Conservation (phyloP, 2,888 invertebrate genomes). For the Suillia variegata region DNA sequence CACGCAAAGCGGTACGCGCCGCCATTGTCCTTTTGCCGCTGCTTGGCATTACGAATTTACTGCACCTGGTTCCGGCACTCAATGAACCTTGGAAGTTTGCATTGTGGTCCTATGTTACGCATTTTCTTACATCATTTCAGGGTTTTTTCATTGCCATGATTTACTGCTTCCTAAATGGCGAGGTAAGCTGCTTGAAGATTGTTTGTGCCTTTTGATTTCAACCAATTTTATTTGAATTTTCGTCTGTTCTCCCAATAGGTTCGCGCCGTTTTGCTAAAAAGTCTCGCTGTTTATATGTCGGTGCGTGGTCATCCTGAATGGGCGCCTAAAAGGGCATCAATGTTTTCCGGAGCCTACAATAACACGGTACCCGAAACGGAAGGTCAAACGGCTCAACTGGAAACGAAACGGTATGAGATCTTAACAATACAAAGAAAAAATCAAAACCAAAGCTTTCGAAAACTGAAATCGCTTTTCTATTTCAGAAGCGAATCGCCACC, state of each 20-base stretch:
- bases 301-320: conserved; percentile 60
- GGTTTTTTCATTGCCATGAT: conserved; percentile 80
- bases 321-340: conserved; percentile 57
- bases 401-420: conserved; percentile 44
- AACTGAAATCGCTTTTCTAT: not conserved
- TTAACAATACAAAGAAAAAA: too few species aligned
- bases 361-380: conserved; percentile 61
- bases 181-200: conserved; percentile 65
- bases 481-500: conserved; percentile 45
- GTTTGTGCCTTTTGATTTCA: too few species aligned
- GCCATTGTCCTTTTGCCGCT: conserved; percentile 79
- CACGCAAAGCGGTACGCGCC: conserved; percentile 80
- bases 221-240: not conserved
- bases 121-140: conserved; percentile 83
- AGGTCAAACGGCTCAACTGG: conserved; percentile 43
- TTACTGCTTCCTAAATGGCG: conserved; percentile 83
- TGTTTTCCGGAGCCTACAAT: conserved; percentile 59
- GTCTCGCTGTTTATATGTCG: conserved; percentile 61
- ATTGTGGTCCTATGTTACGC: conserved; percentile 78
- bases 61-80: conserved; percentile 75
- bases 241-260: conserved; percentile 53
- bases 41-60: conserved; percentile 78
- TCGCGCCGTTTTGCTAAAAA: conserved; percentile 61
- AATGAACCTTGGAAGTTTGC: conserved; percentile 74
- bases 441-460: not conserved